Conservation (phyloP, 2,113 vertebrate genomes). For the Brachyistius frenatus region DNA sequence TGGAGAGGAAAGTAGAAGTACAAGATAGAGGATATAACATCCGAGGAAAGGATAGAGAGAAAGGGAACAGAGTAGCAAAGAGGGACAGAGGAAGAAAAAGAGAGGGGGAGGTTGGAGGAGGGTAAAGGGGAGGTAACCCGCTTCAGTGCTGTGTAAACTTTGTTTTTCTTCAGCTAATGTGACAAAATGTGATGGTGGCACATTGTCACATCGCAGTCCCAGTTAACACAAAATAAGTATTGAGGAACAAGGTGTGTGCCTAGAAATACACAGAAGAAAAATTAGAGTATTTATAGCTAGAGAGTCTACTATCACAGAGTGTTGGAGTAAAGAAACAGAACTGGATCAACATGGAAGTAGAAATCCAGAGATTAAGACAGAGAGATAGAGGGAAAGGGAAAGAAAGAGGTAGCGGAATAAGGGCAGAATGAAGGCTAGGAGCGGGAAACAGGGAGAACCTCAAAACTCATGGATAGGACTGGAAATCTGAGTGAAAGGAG, state of each 20-base stretch:
- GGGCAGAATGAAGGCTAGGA: slow-evolving; percentile 49
- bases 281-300: slow-evolving; percentile 62
- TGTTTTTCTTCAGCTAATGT: slow-evolving; percentile 89
- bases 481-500: slow-evolving; percentile 51
- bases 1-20: slow-evolving; percentile 83
- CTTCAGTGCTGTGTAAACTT: slow-evolving; percentile 90
- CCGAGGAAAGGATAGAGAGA: slow-evolving; percentile 68
- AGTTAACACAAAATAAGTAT: slow-evolving; percentile 84
- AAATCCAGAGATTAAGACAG: slow-evolving; percentile 68
- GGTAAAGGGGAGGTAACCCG: slow-evolving; percentile 86
- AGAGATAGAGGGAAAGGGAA: slow-evolving; percentile 49
- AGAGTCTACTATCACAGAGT: slow-evolving; percentile 72
- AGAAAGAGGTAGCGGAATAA: slow-evolving; percentile 28
- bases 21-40: slow-evolving; percentile 74
- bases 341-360: slow-evolving; percentile 77
- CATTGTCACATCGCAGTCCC: slow-evolving; percentile 95
- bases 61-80: slow-evolving; percentile 68
- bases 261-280: slow-evolving; percentile 74
- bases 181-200: slow-evolving; percentile 90
- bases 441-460: slow-evolving; percentile 56
- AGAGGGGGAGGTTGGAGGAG: slow-evolving; percentile 77
- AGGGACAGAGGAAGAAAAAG: slow-evolving; percentile 75
- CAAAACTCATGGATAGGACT: slow-evolving; percentile 62
- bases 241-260: slow-evolving; percentile 77
- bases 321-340: slow-evolving; percentile 77